A percentile compares a stretch with the other conserved stretches of the same genome.
These are phyloP conservation scores for Philotrypesis tridentata DNA, from an alignment of 1,140 invertebrate genomes.

Conservation along the genomic window DNA sequence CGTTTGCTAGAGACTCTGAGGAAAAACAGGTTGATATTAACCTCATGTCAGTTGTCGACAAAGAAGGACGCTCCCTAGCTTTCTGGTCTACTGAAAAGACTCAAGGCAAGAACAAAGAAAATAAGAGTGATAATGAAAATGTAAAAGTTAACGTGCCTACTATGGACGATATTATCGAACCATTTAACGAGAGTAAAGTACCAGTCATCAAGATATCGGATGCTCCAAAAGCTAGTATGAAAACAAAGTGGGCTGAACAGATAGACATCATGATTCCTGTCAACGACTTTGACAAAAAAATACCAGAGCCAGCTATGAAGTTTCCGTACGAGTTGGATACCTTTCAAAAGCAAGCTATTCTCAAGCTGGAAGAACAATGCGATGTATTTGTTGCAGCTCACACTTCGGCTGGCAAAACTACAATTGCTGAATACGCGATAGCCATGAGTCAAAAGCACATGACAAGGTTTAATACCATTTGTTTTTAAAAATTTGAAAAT, in stretches of 20 bases:
- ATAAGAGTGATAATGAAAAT: constrained; percentile 51
- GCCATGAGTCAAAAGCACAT: constrained; percentile 94
- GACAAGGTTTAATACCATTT: constrained; percentile 79
- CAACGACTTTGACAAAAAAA: constrained; percentile 85
- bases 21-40: constrained; percentile 27
- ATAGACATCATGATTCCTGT: constrained; percentile 88
- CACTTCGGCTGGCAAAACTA: constrained; percentile 99
- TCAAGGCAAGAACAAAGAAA: constrained; percentile 39
- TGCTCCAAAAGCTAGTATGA: constrained; percentile 53
- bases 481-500: background rate
- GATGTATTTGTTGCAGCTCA: constrained; percentile 99
- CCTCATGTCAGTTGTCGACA: constrained; percentile 26
- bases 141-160: constrained; percentile 51
- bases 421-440: constrained; percentile 98
- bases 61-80: constrained; percentile 19
- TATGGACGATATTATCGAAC: constrained; percentile 63
- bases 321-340: constrained; percentile 96
- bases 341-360: constrained; percentile 97
- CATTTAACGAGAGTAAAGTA: constrained; percentile 66
- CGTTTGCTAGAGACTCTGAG: constrained; percentile 18
- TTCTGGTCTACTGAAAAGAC: constrained; percentile 21
- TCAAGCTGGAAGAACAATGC: constrained; percentile 93
- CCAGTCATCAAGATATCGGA: constrained; percentile 74
- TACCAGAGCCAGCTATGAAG: constrained; percentile 89
- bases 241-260: constrained; percentile 89